Base-by-base conservation (phyloP, 2,797 vertebrate genomes). In the Onychomys torridus region DNA sequence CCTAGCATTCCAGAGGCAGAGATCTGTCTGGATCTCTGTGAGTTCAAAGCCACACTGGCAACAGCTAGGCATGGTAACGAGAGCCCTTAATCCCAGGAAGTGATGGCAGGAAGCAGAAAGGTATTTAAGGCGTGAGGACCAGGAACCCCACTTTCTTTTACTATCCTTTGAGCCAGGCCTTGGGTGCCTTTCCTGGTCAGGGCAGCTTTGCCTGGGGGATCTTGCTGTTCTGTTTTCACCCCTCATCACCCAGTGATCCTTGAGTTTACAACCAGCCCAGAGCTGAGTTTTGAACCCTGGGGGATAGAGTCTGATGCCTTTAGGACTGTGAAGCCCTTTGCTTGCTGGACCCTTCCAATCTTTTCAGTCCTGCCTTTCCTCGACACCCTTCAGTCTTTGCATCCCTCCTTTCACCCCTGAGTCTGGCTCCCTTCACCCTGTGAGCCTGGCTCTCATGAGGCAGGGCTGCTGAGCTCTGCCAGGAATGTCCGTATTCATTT, bases 181-280 rank as follows among this genome's bases (percentile, higher is more conserved):
- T 1, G 4, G n/a, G 29, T 2, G 0, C 40, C 61, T 69, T 37
- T 89, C 2, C 77, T 11, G 6, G 65, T 46, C 25, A 6, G 5
- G n/a, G 11, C 73, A 40, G 0, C n/a, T 6, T 55, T 16, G 1
- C 0, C 37, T 27, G 21, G 49, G 65, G n/a, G 5, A 14, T 3
- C 2, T 19, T 67, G 32, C 55, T 27, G 49, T 16, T 65, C 81
- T 82, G 3, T 37, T 40, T 86, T 77, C 52, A 11, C 11, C 13
- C 27, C 63, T n/a, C 65, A 23, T 27, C 77, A 71, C 73, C 79
- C 40, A 82, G 81, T 11, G 34, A 67, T 59, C 67, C 61, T 88
- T 85, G 76, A 57, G 75, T 79, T 83, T 63, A 86, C 34, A 43
- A 10, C 5, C 73, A n/a, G 14, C 19, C 55, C 34, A 43, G 34